Evolutionary conservation across 2,888 invertebrate species (phyloP).

Genomic region (Synanthedon formicaeformis): DNA sequence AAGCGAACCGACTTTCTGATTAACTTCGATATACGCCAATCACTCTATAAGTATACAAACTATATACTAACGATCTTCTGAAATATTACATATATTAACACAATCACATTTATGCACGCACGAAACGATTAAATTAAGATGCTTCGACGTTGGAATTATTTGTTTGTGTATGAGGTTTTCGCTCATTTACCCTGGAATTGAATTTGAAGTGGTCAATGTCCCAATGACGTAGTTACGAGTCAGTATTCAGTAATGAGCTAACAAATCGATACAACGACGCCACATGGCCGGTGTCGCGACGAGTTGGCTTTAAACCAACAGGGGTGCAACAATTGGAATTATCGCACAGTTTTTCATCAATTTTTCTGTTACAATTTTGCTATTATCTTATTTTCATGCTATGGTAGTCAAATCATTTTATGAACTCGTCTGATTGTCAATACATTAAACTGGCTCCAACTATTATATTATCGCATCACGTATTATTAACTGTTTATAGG

Average conservation of each 20-base stretch:
- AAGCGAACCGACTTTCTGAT: conserved; percentile 23
- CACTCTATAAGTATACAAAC: background rate
- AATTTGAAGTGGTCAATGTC: conserved; percentile 18
- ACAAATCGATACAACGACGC: conserved; percentile 49
- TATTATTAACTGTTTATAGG: too few species aligned
- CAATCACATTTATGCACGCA: too few species aligned
- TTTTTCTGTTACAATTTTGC: background rate
- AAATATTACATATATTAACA: too few species aligned
- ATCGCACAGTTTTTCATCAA: conserved; percentile 16
- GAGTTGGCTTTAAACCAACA: conserved; percentile 15
- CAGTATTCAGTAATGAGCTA: conserved; percentile 18
- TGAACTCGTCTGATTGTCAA: too few species aligned
- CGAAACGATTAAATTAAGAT: too few species aligned
- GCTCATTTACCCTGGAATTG: conserved; percentile 1
- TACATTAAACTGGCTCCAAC: too few species aligned
- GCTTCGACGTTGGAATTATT: too few species aligned
- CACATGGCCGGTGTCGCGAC: conserved; percentile 46
- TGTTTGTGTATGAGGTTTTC: too few species aligned
- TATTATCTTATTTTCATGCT: too few species aligned
- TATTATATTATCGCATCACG: too few species aligned
- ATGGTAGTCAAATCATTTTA: too few species aligned
- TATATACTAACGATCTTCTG: too few species aligned
- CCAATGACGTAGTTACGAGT: conserved; percentile 24
- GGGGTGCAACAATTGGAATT: conserved; percentile 31
- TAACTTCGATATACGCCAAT: conserved; percentile 11